Percentiles rank a stretch among this genome's conserved stretches.
Conservation (phyloP, 2,113 vertebrate genomes). For the Glaucidium brasilianum region DNA sequence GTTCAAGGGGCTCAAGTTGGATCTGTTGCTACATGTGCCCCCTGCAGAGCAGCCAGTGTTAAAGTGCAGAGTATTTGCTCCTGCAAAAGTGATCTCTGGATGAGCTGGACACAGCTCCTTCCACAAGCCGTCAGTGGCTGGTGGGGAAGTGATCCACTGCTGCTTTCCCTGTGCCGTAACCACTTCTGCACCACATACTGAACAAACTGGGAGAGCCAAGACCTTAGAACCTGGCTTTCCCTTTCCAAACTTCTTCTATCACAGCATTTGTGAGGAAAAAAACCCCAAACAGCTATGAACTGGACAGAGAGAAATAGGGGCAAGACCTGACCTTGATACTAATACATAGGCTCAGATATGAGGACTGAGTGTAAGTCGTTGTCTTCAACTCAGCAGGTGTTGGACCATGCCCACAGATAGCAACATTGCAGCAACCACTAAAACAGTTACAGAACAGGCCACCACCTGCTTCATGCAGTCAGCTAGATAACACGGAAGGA, state of each 20-base stretch:
- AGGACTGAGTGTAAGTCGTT: fast-evolving
- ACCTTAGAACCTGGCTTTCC: not conserved
- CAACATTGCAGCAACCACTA: not conserved
- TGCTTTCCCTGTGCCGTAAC: not conserved
- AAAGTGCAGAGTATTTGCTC: not conserved
- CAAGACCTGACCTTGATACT: not conserved
- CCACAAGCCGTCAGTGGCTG: not conserved
- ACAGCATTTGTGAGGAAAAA: too few relatives aligned
- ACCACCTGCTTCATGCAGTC: not conserved
- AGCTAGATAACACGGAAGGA: not conserved
- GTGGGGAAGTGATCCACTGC: not conserved
- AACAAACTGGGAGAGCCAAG: not conserved
- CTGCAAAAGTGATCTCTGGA: not conserved
- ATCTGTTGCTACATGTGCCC: not conserved
- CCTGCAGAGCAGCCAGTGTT: not conserved
- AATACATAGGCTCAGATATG: fast-evolving
- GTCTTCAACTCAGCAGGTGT: not conserved
- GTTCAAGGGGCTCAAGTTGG: not conserved
- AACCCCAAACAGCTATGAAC: too few relatives aligned
- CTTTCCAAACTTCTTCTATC: not conserved
- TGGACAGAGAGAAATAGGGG: not conserved
- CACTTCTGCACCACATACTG: not conserved
- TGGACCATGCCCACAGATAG: not conserved
- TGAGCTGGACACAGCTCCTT: not conserved
- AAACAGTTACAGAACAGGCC: not conserved